Conservation (phyloP, 30 jellyfish, hydroid and myxozoan species). For the Hydractinia symbiolongicarpus region DNA sequence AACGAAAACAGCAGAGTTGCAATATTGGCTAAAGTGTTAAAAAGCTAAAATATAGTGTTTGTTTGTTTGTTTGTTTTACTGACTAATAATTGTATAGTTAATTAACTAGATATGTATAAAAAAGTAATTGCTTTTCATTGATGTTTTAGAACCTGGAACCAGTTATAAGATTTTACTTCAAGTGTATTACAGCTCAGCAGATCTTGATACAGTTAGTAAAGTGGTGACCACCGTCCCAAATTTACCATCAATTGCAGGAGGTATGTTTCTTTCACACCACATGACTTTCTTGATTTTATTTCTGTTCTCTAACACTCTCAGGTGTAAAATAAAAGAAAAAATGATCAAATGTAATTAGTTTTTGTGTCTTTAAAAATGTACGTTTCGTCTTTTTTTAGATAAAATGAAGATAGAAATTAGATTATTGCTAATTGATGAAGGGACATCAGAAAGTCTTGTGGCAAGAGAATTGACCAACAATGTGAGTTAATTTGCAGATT, state of each 20-base stretch:
- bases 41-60: neutral
- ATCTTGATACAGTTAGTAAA: conserved; percentile 17
- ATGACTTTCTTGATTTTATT: neutral
- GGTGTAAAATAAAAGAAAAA: no score
- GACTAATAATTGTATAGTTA: neutral
- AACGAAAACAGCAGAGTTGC: no score
- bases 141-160: conserved; percentile 30
- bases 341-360: no score
- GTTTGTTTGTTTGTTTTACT: neutral
- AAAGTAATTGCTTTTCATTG: neutral
- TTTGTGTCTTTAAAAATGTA: neutral
- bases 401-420: conserved; percentile 1
- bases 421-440: neutral
- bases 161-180: conserved; percentile 26
- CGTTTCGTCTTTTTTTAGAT: neutral
- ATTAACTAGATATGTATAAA: neutral
- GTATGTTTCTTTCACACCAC: conserved; percentile 3
- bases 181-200: conserved; percentile 35
- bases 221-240: conserved; percentile 20
- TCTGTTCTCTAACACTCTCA: neutral
- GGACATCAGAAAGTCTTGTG: neutral
- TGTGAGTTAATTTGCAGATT: no score
- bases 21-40: neutral
- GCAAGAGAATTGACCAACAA: no score
- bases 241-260: conserved; percentile 6